Percentiles rank a stretch among this genome's conserved stretches.
These are phyloP conservation scores for Megaceryle alcyon DNA, from an alignment of 2,797 vertebrate species.

Conservation along the genomic window DNA sequence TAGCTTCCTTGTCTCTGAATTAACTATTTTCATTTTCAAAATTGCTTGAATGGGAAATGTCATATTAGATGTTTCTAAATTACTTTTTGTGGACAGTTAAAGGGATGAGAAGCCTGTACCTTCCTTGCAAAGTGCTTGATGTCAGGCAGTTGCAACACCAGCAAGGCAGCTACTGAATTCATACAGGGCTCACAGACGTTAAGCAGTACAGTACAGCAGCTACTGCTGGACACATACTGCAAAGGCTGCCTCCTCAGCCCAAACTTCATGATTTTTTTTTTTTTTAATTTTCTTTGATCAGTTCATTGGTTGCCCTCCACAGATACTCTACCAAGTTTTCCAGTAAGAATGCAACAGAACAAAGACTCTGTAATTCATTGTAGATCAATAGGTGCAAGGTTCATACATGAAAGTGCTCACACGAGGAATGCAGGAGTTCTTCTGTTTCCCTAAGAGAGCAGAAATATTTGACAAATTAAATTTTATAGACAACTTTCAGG, in stretches of 20 bases:
- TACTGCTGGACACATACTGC: background rate
- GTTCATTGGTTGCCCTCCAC: background rate
- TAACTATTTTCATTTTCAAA: background rate
- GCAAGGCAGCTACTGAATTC: background rate
- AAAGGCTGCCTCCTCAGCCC: background rate
- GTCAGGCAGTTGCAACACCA: background rate
- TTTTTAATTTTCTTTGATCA: background rate
- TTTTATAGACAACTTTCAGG: background rate
- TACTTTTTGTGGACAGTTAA: background rate
- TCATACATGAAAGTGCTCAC: background rate
- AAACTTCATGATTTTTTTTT: rapidly evolving
- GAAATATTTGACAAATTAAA: background rate
- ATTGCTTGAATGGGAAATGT: background rate
- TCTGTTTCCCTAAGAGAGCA: background rate
- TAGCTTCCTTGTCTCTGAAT: background rate
- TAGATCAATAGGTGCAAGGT: background rate
- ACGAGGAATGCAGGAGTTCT: background rate
- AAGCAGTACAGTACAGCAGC: background rate
- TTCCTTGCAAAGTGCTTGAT: background rate
- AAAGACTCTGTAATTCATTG: background rate
- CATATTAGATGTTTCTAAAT: background rate
- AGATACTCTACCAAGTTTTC: background rate
- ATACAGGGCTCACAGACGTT: background rate
- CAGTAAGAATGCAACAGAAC: background rate
- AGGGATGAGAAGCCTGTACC: background rate